Conservation (phyloP, 2,113 vertebrate genomes). For the Carassius gibelio region DNA sequence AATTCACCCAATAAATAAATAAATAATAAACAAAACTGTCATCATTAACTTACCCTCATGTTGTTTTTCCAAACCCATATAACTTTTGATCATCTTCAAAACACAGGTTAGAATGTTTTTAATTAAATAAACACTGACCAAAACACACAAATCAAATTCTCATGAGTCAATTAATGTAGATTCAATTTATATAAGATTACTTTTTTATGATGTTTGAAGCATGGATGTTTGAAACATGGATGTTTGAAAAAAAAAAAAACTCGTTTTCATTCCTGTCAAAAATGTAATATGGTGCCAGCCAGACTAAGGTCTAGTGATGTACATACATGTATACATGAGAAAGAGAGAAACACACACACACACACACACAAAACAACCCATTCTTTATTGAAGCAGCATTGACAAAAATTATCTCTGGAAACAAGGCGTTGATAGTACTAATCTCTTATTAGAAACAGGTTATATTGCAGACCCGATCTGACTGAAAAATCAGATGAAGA, state of each 20-base stretch:
- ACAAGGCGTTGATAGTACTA: too few species aligned
- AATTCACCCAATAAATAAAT: background rate
- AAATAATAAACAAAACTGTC: background rate
- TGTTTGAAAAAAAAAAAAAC: too few species aligned
- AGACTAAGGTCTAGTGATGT: too few species aligned
- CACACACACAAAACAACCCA: too few species aligned
- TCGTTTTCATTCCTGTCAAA: too few species aligned
- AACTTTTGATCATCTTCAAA: background rate
- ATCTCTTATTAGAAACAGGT: too few species aligned
- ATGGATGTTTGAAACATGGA: background rate
- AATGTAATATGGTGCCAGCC: too few species aligned
- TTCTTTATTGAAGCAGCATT: too few species aligned
- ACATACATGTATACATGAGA: too few species aligned
- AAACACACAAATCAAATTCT: background rate
- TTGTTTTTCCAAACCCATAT: background rate
- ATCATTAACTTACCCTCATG: background rate
- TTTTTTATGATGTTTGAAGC: background rate
- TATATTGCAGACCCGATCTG: too few species aligned
- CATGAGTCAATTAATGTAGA: background rate
- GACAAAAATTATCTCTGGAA: too few species aligned
- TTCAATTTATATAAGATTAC: background rate
- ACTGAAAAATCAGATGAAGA: background rate
- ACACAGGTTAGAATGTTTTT: background rate
- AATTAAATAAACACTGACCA: background rate
- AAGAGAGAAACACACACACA: too few species aligned